These are phyloP conservation scores for Thamnophis elegans DNA, from an alignment of 2,797 vertebrate genomes.

Conservation along the genomic window DNA sequence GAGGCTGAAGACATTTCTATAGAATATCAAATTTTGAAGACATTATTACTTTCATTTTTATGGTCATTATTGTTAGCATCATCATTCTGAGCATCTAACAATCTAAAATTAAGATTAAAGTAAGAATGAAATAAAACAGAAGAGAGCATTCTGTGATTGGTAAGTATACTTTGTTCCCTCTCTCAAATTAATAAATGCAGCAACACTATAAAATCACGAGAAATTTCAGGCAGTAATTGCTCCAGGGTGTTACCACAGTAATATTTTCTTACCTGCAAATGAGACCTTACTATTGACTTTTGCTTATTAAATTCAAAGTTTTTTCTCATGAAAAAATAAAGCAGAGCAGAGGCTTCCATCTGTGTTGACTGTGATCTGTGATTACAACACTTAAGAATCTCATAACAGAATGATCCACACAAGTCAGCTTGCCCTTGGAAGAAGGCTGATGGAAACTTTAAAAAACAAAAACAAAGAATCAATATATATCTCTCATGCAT, in stretches of 20 bases:
- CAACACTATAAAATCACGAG: not conserved
- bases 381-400: slow-evolving; percentile 98
- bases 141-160: not conserved
- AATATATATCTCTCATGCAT: not conserved
- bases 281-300: slow-evolving; percentile 95
- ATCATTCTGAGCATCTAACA: not conserved
- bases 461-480: not conserved
- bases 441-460: slow-evolving; percentile 90
- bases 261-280: slow-evolving; percentile 86
- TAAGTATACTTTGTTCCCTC: not conserved
- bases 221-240: not conserved
- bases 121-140: not conserved
- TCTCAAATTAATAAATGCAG: not conserved
- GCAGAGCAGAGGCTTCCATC: slow-evolving; percentile 90
- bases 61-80: not conserved
- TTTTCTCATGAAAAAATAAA: slow-evolving; percentile 98
- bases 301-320: slow-evolving; percentile 99
- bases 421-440: slow-evolving; percentile 97
- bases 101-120: not conserved
- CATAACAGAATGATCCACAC: slow-evolving; percentile 93
- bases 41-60: not conserved
- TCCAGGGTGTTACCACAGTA: not conserved
- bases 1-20: not conserved
- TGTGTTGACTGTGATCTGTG: slow-evolving; percentile 94
- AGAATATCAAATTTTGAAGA: not conserved